Evolutionary conservation across 2,888 invertebrate species (phyloP).

Genomic region (Eristalinus sepulchralis): DNA sequence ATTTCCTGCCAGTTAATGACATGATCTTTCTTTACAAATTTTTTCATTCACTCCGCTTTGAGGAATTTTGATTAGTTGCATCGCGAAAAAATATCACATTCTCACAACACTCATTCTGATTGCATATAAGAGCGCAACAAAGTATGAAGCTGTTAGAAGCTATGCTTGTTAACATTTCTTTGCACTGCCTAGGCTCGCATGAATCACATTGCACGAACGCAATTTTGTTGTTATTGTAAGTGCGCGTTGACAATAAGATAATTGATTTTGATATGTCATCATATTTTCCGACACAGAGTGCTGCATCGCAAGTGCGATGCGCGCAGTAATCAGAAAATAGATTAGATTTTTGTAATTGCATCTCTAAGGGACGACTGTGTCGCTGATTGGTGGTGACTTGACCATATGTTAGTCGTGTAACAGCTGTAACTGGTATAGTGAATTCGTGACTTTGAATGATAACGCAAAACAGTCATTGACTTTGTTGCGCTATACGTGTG

Average conservation of each 20-base stretch:
- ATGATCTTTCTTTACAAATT: too few relatives aligned
- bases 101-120: too few relatives aligned
- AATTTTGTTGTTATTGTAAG: background rate
- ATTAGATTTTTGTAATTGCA: background rate
- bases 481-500: background rate
- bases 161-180: background rate
- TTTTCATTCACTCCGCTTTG: too few relatives aligned
- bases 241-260: background rate
- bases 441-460: background rate
- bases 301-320: background rate
- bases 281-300: background rate
- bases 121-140: background rate
- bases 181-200: background rate
- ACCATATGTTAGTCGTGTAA: background rate
- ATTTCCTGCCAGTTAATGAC: too few relatives aligned
- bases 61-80: too few relatives aligned
- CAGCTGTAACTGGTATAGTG: background rate
- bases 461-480: background rate
- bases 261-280: background rate
- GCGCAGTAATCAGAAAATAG: background rate
- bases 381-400: background rate
- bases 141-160: background rate
- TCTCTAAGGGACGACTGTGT: background rate
- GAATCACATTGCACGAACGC: background rate
- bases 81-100: too few relatives aligned